These are phyloP conservation scores for Nestor notabilis DNA, from an alignment of 2,113 vertebrate species.

Conservation along the genomic window DNA sequence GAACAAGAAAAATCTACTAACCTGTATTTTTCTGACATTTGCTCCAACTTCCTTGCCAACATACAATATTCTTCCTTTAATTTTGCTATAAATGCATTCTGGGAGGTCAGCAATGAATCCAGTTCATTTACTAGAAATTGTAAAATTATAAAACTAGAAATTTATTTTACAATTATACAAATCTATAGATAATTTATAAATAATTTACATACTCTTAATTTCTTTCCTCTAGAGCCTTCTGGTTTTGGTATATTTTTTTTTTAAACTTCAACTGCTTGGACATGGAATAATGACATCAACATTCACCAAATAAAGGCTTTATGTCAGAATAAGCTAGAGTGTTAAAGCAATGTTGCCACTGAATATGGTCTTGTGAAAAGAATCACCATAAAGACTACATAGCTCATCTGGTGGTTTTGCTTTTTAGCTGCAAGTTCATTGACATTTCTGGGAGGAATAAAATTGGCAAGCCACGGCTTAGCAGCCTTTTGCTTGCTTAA, in stretches of 20 bases:
- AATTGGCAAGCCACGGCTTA: neutral
- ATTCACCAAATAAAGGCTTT: neutral
- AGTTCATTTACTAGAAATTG: slow-evolving; percentile 84
- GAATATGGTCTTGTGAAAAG: neutral
- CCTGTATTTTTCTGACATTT: slow-evolving; percentile 84
- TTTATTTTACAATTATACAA: neutral
- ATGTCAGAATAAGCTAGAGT: neutral
- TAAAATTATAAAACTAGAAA: neutral
- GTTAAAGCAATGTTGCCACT: neutral
- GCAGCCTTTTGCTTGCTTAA: neutral
- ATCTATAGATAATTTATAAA: neutral
- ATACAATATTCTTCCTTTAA: slow-evolving; percentile 86
- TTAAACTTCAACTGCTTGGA: neutral
- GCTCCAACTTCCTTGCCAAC: slow-evolving; percentile 82
- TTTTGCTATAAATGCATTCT: slow-evolving; percentile 87
- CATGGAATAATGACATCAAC: neutral
- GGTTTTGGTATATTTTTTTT: neutral
- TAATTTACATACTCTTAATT: neutral
- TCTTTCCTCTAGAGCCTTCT: neutral
- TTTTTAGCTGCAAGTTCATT: neutral
- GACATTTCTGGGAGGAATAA: slow-evolving; percentile 1
- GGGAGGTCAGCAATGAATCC: slow-evolving; percentile 84
- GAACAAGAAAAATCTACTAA: slow-evolving; percentile 50
- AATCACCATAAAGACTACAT: neutral
- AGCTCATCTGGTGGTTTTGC: neutral